Base-by-base conservation (phyloP, 1,140 invertebrate species). In the Episyrphus balteatus region DNA sequence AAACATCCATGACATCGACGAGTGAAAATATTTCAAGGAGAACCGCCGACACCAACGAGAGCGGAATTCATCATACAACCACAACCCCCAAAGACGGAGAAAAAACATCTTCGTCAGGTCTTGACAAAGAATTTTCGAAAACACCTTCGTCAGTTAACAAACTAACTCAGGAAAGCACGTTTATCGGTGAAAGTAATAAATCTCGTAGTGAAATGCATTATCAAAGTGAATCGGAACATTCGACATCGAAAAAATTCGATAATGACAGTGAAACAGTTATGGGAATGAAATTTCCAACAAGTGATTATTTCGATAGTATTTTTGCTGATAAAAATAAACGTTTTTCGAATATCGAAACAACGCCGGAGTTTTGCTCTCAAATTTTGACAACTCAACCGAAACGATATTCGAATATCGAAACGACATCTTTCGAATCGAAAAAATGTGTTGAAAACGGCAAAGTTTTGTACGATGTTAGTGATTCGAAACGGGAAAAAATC, bases 341-440 rank as follows among this genome's bases (percentile, higher is more conserved):
- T 1, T 63, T 62, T 54, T 67, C 64, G 18, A 65, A 68, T 47
- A 60, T 62, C 0, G 59, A 68, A 46, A 51, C 48, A 36, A 8
- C 50, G 9, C 15, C 5, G 15, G 18, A 47, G 19, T 43, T 26
- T 36, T 39, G 46, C 17, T 38, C 13, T 1, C 53, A 54, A 32
- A 21, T 51, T 2, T 21, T 41, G 36, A 18, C 31, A 15, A 49
- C 32, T 10, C 54, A 59, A 13, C 52, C 47, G 7, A 65, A 66
- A 26, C 53, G 55, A 0, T 66, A 63, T 46, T 67, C 65, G n/a
- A 67, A 65, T 47, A 63, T 68, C 26, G 65, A 68, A 48, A 68
- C 62, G 3, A 56, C 55, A 34, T 53, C 52, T 2, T 67, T 41
- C 31, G 61, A 67, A 52, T 53, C 62, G 8, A 51, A 59, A 42